Evolutionary conservation across 1,140 invertebrate genomes (phyloP).

Genomic region (Eriosoma lanigerum): DNA sequence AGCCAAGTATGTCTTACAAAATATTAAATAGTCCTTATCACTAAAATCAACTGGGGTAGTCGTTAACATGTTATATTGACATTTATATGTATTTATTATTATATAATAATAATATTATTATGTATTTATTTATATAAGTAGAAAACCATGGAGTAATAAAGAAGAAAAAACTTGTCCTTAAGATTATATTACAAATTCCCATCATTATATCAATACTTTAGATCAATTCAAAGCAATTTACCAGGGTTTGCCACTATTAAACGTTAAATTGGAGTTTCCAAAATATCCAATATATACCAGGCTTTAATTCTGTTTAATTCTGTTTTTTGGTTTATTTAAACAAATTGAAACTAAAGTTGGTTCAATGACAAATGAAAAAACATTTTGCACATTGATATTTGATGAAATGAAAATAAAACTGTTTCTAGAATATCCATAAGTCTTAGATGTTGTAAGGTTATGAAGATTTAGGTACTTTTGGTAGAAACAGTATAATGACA

Average conservation of each 20-base stretch:
- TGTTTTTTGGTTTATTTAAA: neutral
- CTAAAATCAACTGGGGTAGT: neutral
- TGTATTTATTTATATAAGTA: too few relatives aligned
- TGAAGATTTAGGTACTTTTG: conserved; percentile 16
- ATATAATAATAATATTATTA: too few relatives aligned
- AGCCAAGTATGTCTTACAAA: conserved; percentile 15
- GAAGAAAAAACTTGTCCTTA: neutral
- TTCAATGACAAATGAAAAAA: neutral
- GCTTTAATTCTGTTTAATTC: conserved; percentile 33
- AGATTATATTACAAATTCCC: conserved; percentile 11
- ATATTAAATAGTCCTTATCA: conserved; percentile 18
- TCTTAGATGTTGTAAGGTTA: conserved; percentile 3
- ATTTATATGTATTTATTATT: too few relatives aligned
- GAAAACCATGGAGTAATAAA: neutral
- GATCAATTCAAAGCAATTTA: neutral
- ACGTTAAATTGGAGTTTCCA: conserved; percentile 1
- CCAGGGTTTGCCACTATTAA: conserved; percentile 1
- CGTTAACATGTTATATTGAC: neutral
- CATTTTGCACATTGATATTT: conserved; percentile 4
- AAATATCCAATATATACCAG: neutral
- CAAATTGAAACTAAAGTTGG: conserved; percentile 14
- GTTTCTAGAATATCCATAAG: neutral
- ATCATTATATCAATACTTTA: neutral
- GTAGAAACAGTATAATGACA: neutral
- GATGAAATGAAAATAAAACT: conserved; percentile 33